Base-by-base conservation (phyloP, 2,797 vertebrate genomes). In the Myotis findleyi region DNA sequence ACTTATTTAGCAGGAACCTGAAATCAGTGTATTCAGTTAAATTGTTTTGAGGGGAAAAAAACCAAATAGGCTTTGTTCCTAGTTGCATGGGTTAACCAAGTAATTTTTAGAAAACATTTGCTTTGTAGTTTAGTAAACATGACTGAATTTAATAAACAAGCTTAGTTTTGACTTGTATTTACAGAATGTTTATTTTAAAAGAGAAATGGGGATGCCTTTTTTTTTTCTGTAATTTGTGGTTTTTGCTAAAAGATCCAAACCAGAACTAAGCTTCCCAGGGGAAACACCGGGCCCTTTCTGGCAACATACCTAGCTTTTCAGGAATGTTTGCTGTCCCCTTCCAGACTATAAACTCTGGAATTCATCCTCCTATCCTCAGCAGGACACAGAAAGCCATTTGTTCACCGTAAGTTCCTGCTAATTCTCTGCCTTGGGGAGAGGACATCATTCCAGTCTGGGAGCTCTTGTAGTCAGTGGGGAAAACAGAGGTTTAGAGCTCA, bases 171-270 rank as follows among this genome's bases (percentile, higher is more conserved):
- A 49, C 79, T 79, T 84, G 68, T 49, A 27, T 66, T 93, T 77
- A 94, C 33, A 93, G 69, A 81, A 90, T 88, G 25, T 87, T 93
- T 87, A 92, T 75, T 94, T 94, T 55, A 18, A 79, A 81, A 93
- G 17, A 87, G 55, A 55, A 89, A 82, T 55, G 41, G 64, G 75
- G 17, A 10, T 90, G 62, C 30, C n/a, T 89, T 93, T 92, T 89
- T 93, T 92, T 77, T 72, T 64, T 30, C 49, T 23, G 17, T 81
- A 84, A 77, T 89, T 87, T 85, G 21, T 64, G 18, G 0, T 66
- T 94, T 79, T 94, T 82, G 36, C 51, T 64, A 49, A 71, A 80
- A 94, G 94, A 76, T 30, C 47, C 47, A 95, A 93, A 92, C 47
- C 62, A 75, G 87, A 87, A 21, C 51, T 57, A 79, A 92, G 69